Conservation (phyloP, 1,140 invertebrate species). For the Panagrolaimus sp. region DNA sequence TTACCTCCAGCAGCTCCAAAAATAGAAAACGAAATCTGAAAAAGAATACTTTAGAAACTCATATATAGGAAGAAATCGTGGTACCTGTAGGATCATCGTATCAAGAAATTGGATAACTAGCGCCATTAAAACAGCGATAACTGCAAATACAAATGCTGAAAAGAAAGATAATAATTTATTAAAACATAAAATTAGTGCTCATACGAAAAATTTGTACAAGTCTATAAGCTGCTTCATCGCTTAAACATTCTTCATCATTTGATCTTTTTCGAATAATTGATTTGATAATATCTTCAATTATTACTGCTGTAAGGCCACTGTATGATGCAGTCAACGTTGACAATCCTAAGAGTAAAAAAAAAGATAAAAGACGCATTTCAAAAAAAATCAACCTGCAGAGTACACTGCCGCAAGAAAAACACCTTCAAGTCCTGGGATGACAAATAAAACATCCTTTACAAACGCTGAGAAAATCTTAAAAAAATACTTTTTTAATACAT, state of each 20-base stretch:
- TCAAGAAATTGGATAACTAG: conserved; percentile 29
- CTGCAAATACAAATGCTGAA: conserved; percentile 40
- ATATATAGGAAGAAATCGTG: conserved; percentile 1
- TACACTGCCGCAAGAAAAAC: conserved; percentile 41
- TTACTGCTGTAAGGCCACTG: conserved; percentile 40
- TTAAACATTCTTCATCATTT: background rate
- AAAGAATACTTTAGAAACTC: background rate
- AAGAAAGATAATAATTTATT: conserved; percentile 31
- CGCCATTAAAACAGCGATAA: conserved; percentile 24
- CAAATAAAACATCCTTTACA: conserved; percentile 22
- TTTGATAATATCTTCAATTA: conserved; percentile 40
- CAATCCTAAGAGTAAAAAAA: conserved; percentile 20
- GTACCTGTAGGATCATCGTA: conserved; percentile 35
- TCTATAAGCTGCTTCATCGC: background rate
- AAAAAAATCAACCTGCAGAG: conserved; percentile 15
- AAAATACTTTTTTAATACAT: background rate
- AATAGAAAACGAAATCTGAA: conserved; percentile 42
- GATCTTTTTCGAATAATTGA: background rate
- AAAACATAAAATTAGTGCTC: background rate
- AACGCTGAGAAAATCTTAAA: conserved; percentile 26
- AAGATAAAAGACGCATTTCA: background rate
- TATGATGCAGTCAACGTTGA: conserved; percentile 46
- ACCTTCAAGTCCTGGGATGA: conserved; percentile 35
- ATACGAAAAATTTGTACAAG: conserved; percentile 30
- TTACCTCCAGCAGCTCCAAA: conserved; percentile 42